Conservation (phyloP, 1,140 invertebrate species). For the Palaemon carinicauda region DNA sequence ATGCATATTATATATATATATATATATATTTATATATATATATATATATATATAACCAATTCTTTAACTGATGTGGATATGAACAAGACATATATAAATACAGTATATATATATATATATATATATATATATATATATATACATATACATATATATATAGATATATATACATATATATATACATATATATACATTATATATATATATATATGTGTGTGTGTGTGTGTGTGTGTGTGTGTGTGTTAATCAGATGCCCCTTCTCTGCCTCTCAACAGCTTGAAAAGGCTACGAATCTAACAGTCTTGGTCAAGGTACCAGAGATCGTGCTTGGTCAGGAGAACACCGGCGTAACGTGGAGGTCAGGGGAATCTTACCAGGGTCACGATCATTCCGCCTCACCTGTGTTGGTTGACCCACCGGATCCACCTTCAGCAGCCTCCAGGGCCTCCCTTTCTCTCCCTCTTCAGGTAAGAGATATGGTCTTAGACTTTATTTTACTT, state of each 20-base stretch:
- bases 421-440: neutral
- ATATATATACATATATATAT: neutral
- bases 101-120: neutral
- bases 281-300: neutral
- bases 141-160: neutral
- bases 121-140: neutral
- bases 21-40: too few relatives aligned
- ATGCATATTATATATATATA: too few relatives aligned
- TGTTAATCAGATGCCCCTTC: neutral
- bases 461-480: conserved; percentile 26
- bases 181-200: neutral
- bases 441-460: neutral
- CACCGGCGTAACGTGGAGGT: neutral
- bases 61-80: too few relatives aligned
- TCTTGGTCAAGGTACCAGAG: neutral
- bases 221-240: neutral
- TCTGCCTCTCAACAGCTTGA: neutral
- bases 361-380: neutral
- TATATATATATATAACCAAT: too few relatives aligned
- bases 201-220: neutral
- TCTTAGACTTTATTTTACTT: too few relatives aligned
- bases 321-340: neutral
- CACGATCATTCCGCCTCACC: neutral
- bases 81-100: neutral
- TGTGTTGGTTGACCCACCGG: neutral